Percentiles rank a stretch among this genome's conserved stretches.
Evolutionary conservation across 2,888 invertebrate species (phyloP).

Genomic region (Chydorus sphaericus): DNA sequence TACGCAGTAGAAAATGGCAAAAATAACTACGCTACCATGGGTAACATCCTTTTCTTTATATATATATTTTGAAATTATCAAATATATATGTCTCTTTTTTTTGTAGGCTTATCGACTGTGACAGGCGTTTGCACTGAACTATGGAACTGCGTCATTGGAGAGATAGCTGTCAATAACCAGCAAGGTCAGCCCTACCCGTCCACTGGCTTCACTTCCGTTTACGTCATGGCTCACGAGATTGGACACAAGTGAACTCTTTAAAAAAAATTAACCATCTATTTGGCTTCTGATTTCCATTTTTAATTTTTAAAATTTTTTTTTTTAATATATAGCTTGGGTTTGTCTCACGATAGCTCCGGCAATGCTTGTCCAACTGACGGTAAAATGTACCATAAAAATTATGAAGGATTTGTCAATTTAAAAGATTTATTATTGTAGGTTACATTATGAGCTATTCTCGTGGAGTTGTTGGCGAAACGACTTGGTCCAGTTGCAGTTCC

Average conservation of each 20-base stretch:
- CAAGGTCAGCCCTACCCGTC: conserved; percentile 66
- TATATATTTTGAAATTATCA: no score
- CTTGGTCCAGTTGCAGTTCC: conserved; percentile 62
- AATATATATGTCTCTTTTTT: no score
- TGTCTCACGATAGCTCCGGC: conserved; percentile 61
- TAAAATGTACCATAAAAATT: no score
- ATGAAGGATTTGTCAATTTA: neutral
- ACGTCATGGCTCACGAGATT: conserved; percentile 68
- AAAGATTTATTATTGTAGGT: conserved; percentile 25
- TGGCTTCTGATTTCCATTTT: neutral
- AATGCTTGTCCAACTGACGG: conserved; percentile 56
- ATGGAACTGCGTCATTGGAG: conserved; percentile 61
- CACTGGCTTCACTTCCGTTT: conserved; percentile 68
- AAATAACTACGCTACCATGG: conserved; percentile 61
- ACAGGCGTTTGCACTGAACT: conserved; percentile 56
- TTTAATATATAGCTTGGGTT: conserved; percentile 46
- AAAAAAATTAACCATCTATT: no score
- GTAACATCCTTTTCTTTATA: no score
- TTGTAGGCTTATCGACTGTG: conserved; percentile 56
- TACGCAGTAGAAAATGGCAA: conserved; percentile 52
- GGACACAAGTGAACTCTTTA: conserved; percentile 62
- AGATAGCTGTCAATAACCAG: conserved; percentile 55
- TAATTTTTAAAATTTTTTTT: no score
- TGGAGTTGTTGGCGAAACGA: conserved; percentile 58
- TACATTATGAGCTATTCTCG: conserved; percentile 69